Evolutionary conservation across 2,888 invertebrate species (phyloP).

Genomic region (Masnerella sp.): DNA sequence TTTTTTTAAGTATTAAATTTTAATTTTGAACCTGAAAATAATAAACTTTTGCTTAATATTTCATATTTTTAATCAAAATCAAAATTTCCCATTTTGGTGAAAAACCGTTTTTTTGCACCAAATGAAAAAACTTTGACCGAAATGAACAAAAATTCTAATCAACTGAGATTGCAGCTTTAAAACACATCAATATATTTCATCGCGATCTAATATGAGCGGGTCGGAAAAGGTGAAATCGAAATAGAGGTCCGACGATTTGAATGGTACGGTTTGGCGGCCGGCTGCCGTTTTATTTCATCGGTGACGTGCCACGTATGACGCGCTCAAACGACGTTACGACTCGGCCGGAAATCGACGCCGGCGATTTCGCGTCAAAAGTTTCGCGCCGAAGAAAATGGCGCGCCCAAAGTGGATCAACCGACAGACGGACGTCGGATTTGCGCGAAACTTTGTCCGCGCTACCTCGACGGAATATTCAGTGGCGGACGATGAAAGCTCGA

Average conservation of each 20-base stretch:
- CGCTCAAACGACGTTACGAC: conserved; percentile 47
- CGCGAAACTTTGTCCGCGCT: conserved; percentile 68
- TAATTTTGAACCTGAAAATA: too few relatives aligned
- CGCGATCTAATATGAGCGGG: not conserved
- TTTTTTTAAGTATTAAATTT: too few relatives aligned
- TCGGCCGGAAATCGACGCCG: conserved; percentile 49
- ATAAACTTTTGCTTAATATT: too few relatives aligned
- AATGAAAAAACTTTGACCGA: too few relatives aligned
- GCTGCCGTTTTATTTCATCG: conserved; percentile 30
- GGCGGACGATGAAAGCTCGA: conserved; percentile 70
- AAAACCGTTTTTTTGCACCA: too few relatives aligned
- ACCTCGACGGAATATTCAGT: conserved; percentile 68
- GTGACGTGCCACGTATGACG: conserved; percentile 42
- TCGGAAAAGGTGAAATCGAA: conserved; percentile 19
- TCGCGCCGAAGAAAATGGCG: conserved; percentile 40
- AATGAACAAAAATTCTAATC: not conserved
- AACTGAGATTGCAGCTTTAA: too few relatives aligned
- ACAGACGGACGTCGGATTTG: conserved; percentile 58
- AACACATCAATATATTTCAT: too few relatives aligned
- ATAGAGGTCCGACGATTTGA: not conserved
- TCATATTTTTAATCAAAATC: too few relatives aligned
- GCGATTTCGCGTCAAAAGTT: conserved; percentile 54
- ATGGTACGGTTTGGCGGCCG: conserved; percentile 17
- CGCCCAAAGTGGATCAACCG: conserved; percentile 58
- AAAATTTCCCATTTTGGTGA: too few relatives aligned